phyloP scores from a whole-genome alignment of 2,113 vertebrate genomes.

The Egretta garzetta region DNA sequence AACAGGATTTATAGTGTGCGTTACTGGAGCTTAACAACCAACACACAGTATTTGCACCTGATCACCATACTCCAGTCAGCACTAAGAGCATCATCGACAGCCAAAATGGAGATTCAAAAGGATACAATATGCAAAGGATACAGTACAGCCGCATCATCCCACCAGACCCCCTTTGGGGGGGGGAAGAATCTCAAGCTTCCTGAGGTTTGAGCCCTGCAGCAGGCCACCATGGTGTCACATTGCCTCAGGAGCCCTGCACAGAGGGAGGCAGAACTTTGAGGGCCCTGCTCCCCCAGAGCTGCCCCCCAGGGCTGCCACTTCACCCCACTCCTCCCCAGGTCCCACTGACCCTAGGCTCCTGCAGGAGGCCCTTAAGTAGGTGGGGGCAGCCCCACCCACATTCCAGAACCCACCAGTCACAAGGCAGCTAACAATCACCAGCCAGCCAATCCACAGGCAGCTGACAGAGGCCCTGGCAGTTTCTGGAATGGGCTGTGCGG shows the following conservation, averaged over 20 bases:
- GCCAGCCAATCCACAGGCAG: background rate
- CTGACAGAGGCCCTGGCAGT: background rate
- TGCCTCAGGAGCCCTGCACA: background rate
- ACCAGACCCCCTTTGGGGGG: too few species aligned
- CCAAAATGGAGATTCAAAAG: background rate
- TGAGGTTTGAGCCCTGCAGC: background rate
- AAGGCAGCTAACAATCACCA: background rate
- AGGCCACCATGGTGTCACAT: fast-evolving
- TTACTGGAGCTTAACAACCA: background rate
- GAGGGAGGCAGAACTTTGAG: background rate
- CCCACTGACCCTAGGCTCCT: fast-evolving
- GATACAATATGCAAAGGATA: background rate
- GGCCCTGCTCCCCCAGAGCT: too few species aligned
- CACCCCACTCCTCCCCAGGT: background rate
- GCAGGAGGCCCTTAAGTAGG: background rate
- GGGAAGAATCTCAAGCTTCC: too few species aligned
- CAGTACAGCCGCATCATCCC: fast-evolving
- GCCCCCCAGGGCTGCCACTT: too few species aligned
- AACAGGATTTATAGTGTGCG: too few species aligned
- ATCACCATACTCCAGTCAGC: background rate
- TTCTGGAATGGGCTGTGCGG: background rate
- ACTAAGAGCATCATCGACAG: too few species aligned
- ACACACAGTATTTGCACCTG: background rate
- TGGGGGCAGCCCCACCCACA: too few species aligned
- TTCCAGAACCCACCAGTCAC: background rate